phyloP scores from a whole-genome alignment of 64 coral and sea anemone genomes.

The Acropora tenuis region DNA sequence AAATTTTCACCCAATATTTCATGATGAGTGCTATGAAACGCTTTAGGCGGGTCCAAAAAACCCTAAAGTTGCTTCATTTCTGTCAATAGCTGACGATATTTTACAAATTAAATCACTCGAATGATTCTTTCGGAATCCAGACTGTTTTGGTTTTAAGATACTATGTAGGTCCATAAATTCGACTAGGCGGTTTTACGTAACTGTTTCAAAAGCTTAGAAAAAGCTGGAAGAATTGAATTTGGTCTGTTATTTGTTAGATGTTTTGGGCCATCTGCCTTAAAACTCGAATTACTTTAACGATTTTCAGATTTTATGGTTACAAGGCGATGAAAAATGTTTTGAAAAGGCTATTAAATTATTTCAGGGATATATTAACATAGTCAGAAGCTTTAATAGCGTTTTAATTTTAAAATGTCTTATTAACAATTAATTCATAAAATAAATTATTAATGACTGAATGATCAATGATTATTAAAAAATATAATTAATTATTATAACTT shows the following conservation, averaged over 20 bases:
- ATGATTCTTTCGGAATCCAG: background rate
- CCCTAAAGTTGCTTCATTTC: background rate
- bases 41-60: background rate
- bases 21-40: background rate
- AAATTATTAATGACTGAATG: too few species aligned
- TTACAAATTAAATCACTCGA: too few species aligned
- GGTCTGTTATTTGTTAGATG: background rate
- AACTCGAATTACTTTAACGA: background rate
- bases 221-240: background rate
- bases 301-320: background rate
- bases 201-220: background rate
- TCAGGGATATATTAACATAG: background rate
- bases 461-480: too few species aligned
- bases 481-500: too few species aligned
- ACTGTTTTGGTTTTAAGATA: background rate
- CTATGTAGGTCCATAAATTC: background rate
- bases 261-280: background rate
- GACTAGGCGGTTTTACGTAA: background rate
- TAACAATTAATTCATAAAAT: too few species aligned
- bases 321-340: conserved; percentile 8
- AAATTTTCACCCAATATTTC: background rate
- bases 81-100: background rate
- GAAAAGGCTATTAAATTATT: background rate
- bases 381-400: background rate
- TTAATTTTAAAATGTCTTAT: too few species aligned